Percentiles rank a stretch among this genome's conserved stretches.
phyloP scores from a whole-genome alignment of 2,888 invertebrate species.

The Dicyrtomina minuta region DNA sequence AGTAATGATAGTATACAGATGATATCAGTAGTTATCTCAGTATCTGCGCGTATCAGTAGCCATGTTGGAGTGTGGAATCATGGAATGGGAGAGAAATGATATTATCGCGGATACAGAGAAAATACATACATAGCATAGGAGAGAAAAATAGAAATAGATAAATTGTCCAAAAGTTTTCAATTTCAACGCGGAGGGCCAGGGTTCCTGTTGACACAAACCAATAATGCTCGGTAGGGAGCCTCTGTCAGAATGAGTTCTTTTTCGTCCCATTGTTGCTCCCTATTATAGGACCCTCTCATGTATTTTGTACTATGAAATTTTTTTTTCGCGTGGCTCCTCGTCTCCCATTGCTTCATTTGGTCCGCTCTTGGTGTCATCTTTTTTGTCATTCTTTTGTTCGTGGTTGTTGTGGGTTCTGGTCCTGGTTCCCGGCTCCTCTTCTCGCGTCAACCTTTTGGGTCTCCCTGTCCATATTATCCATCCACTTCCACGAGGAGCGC shows the following conservation, averaged over 20 bases:
- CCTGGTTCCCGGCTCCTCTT: conserved; percentile 4
- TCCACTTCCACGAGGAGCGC: neutral
- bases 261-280: neutral
- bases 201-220: conserved; percentile 15
- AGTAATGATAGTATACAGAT: too few species aligned
- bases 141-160: too few species aligned
- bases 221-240: conserved; percentile 6
- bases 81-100: too few species aligned
- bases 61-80: too few species aligned
- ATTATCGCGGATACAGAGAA: too few species aligned
- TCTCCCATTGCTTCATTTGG: conserved; percentile 23
- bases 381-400: conserved; percentile 13
- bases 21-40: too few species aligned
- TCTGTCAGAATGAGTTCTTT: neutral
- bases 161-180: neutral
- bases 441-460: neutral
- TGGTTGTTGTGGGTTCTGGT: too few species aligned
- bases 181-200: conserved; percentile 4
- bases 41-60: too few species aligned
- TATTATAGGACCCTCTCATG: neutral
- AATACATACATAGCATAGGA: too few species aligned
- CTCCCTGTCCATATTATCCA: neutral
- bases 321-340: conserved; percentile 11
- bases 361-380: conserved; percentile 30
- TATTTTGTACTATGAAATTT: conserved; percentile 4